Evolutionary conservation across 2,888 invertebrate genomes (phyloP).

Genomic region (Lepidochrysops patricia): DNA sequence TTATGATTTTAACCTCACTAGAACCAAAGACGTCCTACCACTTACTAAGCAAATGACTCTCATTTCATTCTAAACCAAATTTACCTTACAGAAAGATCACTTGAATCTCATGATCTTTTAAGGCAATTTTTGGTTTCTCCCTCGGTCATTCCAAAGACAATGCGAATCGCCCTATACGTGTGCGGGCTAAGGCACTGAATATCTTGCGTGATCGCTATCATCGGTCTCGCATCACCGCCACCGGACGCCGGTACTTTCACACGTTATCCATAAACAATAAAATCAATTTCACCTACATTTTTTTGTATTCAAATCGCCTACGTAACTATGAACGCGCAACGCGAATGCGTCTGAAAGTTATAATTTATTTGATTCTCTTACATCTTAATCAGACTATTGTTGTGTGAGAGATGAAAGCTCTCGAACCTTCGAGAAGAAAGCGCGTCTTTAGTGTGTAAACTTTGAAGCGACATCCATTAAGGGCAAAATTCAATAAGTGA

Average conservation of each 20-base stretch:
- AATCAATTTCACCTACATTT: slow-evolving; percentile 52
- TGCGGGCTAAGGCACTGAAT: slow-evolving; percentile 25
- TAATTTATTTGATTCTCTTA: background rate
- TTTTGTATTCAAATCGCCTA: slow-evolving; percentile 26
- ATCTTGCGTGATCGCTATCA: slow-evolving; percentile 38
- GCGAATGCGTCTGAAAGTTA: background rate
- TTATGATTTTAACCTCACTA: no score
- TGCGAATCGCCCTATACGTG: background rate
- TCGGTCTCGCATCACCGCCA: slow-evolving; percentile 46
- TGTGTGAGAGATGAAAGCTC: background rate
- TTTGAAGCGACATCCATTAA: no score
- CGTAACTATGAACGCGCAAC: background rate
- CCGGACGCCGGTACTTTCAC: slow-evolving; percentile 54
- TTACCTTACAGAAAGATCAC: no score
- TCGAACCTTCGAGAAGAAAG: background rate
- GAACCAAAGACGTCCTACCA: no score
- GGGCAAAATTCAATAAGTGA: no score
- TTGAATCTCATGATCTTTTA: no score
- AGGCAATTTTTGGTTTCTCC: no score
- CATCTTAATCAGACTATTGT: background rate
- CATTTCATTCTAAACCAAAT: no score
- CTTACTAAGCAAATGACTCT: no score
- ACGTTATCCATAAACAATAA: slow-evolving; percentile 39
- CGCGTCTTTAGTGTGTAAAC: no score
- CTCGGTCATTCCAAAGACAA: background rate